Conservation (phyloP, 2,888 invertebrate species). For the Baccha elongata region DNA sequence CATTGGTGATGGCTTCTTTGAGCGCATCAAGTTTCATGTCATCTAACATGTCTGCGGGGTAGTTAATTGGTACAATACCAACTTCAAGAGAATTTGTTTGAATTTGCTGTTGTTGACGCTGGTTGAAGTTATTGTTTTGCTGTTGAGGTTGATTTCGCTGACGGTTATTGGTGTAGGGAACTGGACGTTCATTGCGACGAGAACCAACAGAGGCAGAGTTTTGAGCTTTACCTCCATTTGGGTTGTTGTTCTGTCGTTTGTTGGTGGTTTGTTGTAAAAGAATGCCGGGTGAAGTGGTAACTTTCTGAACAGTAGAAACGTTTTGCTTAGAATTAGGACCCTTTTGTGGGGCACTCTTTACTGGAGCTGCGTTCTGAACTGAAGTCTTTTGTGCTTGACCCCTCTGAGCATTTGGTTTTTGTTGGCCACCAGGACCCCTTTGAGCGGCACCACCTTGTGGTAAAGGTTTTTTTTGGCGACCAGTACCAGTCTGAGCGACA, state of each 20-base stretch:
- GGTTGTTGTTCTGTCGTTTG: constrained; percentile 18
- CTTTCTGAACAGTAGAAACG: not conserved
- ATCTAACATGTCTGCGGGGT: constrained; percentile 49
- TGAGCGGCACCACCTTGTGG: not conserved
- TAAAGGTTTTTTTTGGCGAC: not conserved
- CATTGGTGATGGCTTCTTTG: constrained; percentile 70
- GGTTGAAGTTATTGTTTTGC: not conserved
- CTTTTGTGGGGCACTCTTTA: not conserved
- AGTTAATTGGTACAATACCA: constrained; percentile 61
- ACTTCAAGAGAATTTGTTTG: constrained; percentile 43
- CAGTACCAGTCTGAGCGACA: not conserved
- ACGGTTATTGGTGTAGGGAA: constrained; percentile 43
- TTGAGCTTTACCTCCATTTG: constrained; percentile 7
- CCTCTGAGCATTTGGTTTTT: not conserved
- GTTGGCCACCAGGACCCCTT: not conserved
- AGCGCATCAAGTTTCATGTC: constrained; percentile 66
- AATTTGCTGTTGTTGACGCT: constrained; percentile 10
- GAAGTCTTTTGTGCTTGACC: not conserved
- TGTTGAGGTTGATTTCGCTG: constrained; percentile 14
- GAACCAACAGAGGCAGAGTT: constrained; percentile 15
- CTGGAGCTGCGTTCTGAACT: constrained; percentile 8
- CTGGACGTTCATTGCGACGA: constrained; percentile 57
- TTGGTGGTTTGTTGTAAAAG: not conserved
- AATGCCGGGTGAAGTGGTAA: constrained; percentile 3
- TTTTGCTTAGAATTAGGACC: not conserved